A percentile compares a stretch with the other conserved stretches of the same genome.
These are phyloP conservation scores for Nomada fabriciana DNA, from an alignment of 2,888 invertebrate species.

Conservation along the genomic window DNA sequence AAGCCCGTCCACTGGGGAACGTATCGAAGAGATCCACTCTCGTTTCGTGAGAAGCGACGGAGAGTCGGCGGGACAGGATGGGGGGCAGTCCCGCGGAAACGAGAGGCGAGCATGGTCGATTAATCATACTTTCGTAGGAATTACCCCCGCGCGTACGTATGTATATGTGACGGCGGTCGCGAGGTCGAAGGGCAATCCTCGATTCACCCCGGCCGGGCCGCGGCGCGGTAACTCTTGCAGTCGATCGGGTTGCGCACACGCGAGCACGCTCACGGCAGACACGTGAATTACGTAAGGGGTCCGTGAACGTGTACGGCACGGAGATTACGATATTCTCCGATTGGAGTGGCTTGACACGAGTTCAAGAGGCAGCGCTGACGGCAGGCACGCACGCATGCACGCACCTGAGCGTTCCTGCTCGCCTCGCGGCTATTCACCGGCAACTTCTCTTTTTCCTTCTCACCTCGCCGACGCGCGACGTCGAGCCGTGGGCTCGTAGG, in stretches of 20 bases:
- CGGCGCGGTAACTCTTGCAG: slow-evolving; percentile 9
- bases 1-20: not conserved
- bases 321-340: slow-evolving; percentile 80
- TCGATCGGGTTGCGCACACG: slow-evolving; percentile 69
- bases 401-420: slow-evolving; percentile 38
- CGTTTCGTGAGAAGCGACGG: slow-evolving; percentile 8
- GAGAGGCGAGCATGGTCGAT: slow-evolving; percentile 62
- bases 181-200: slow-evolving; percentile 69
- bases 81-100: slow-evolving; percentile 5
- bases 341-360: slow-evolving; percentile 78
- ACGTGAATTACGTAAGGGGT: slow-evolving; percentile 81
- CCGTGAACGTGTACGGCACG: slow-evolving; percentile 69
- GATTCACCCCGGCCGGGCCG: slow-evolving; percentile 20
- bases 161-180: slow-evolving; percentile 61
- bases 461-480: slow-evolving; percentile 18
- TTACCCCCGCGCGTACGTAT: slow-evolving; percentile 54
- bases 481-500: not conserved
- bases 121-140: slow-evolving; percentile 73
- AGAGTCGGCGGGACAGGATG: not conserved
- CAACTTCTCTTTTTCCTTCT: slow-evolving; percentile 18
- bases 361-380: slow-evolving; percentile 66
- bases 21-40: not conserved
- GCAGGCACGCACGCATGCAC: slow-evolving; percentile 55
- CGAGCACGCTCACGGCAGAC: slow-evolving; percentile 76
- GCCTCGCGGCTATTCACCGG: not conserved